Evolutionary conservation across 1,140 invertebrate species (phyloP).

Genomic region (Drosophila asahinai): DNA sequence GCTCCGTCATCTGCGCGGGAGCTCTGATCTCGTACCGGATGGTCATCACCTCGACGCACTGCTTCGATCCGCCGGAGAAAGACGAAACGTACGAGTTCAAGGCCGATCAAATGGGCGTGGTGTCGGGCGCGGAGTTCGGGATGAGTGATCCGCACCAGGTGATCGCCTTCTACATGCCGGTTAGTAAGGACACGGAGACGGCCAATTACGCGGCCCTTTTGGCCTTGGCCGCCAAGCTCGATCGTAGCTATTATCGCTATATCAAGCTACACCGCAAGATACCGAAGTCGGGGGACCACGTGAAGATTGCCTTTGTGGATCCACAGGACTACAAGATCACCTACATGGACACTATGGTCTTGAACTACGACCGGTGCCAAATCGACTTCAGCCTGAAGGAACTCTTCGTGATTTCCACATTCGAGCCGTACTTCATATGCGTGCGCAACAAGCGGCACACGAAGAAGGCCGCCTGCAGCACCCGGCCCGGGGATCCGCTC

Average conservation of each 20-base stretch:
- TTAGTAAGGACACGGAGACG: background rate
- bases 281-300: background rate
- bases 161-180: constrained; percentile 40
- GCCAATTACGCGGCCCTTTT: constrained; percentile 29
- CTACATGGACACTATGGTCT: background rate
- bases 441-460: constrained; percentile 26
- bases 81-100: constrained; percentile 23
- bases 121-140: constrained; percentile 9
- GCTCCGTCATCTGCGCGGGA: constrained; percentile 49
- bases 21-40: constrained; percentile 45
- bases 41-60: constrained; percentile 51
- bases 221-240: constrained; percentile 13
- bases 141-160: background rate
- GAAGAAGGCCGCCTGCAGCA: constrained; percentile 18
- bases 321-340: background rate
- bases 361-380: constrained; percentile 3
- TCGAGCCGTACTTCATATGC: constrained; percentile 23
- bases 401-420: background rate
- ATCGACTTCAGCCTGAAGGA: background rate
- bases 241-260: background rate
- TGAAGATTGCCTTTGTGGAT: constrained; percentile 19
- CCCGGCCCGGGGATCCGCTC: constrained; percentile 54
- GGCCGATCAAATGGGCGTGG: constrained; percentile 33
- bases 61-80: constrained; percentile 8
- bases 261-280: constrained; percentile 8